phyloP scores from a whole-genome alignment of 1,140 invertebrate species.

The Panulirus ornatus region DNA sequence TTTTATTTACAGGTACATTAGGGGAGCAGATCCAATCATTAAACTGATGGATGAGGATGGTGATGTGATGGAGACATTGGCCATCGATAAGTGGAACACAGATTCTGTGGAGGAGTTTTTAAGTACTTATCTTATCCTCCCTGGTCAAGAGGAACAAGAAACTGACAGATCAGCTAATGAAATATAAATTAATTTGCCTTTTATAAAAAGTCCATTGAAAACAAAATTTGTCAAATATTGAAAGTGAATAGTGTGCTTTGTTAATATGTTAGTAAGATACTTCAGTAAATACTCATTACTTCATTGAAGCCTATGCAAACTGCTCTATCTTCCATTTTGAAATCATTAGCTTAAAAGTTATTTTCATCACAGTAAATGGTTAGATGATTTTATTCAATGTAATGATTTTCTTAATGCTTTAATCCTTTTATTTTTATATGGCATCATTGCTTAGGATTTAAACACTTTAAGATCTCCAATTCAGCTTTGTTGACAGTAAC shows the following conservation, averaged over 20 bases:
- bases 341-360: no score
- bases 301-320: no score
- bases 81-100: slow-evolving; percentile 98
- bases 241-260: neutral
- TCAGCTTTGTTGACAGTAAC: no score
- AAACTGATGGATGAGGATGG: slow-evolving; percentile 91
- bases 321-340: no score
- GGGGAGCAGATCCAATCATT: slow-evolving; percentile 94
- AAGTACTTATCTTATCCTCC: slow-evolving; percentile 85
- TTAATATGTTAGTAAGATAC: no score
- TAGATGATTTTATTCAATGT: no score
- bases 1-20: slow-evolving; percentile 82
- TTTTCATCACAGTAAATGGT: neutral
- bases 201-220: neutral
- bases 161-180: slow-evolving; percentile 26
- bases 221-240: neutral
- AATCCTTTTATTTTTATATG: neutral
- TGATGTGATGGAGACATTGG: slow-evolving; percentile 90
- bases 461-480: no score
- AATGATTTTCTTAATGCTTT: neutral
- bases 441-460: neutral
- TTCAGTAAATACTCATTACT: neutral
- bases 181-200: slow-evolving; percentile 8
- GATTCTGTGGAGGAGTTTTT: slow-evolving; percentile 97
- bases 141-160: slow-evolving; percentile 69